Percentiles rank a stretch among this genome's conserved stretches.
These are phyloP conservation scores for Enoplosus armatus DNA, from an alignment of 2,797 vertebrate genomes.

Conservation along the genomic window DNA sequence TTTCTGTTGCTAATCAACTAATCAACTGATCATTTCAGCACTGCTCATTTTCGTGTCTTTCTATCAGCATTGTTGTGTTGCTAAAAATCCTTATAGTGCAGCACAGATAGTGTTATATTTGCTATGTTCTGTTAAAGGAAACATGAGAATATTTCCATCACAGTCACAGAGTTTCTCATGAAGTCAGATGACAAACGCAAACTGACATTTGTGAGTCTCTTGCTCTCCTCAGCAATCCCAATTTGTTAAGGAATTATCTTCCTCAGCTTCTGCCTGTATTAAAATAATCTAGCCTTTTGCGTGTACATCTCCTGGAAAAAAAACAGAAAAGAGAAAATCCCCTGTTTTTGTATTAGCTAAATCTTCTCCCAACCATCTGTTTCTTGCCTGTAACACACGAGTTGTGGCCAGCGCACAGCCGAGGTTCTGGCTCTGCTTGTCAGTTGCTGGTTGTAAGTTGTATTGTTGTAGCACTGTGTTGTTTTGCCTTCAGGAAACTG, in stretches of 20 bases:
- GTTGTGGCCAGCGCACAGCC: constrained; percentile 41
- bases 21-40: background rate
- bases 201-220: constrained; percentile 33
- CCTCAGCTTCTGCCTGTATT: constrained; percentile 30
- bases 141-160: constrained; percentile 29
- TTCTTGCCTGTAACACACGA: constrained; percentile 51
- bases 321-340: constrained; percentile 56
- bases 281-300: constrained; percentile 55
- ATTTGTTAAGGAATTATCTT: constrained; percentile 55
- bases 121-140: constrained; percentile 21
- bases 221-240: constrained; percentile 38
- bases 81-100: background rate
- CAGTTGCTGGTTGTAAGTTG: constrained; percentile 57
- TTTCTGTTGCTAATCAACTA: background rate
- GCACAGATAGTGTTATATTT: constrained; percentile 25
- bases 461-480: constrained; percentile 48
- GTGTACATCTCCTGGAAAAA: constrained; percentile 28
- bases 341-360: constrained; percentile 59
- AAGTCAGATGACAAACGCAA: constrained; percentile 46
- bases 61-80: background rate
- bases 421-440: constrained; percentile 41
- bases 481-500: constrained; percentile 59
- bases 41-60: constrained; percentile 8
- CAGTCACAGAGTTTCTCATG: constrained; percentile 20
- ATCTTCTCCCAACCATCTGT: constrained; percentile 66